These are phyloP conservation scores for Tanytarsus gracilentus DNA, from an alignment of 2,888 invertebrate species.

Conservation along the genomic window DNA sequence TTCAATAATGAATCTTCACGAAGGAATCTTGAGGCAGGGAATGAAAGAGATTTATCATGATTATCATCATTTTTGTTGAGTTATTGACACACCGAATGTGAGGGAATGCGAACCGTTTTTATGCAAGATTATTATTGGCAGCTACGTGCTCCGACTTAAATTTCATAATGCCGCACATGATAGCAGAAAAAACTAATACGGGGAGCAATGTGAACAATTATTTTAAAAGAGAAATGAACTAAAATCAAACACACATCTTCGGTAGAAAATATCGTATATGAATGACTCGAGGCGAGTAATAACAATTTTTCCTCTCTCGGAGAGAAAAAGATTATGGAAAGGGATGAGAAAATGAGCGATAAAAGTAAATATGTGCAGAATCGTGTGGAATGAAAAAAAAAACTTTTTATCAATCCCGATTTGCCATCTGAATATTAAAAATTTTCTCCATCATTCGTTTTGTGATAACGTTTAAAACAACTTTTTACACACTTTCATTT, in stretches of 20 bases:
- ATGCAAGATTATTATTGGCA: constrained; percentile 19
- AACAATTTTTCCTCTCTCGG: constrained; percentile 16
- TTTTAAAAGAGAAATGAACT: neutral
- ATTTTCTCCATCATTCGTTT: constrained; percentile 4
- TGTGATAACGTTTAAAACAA: constrained; percentile 11
- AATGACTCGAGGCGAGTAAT: constrained; percentile 21
- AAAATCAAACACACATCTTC: neutral
- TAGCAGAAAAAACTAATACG: neutral
- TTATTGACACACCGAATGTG: neutral
- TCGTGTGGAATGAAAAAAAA: neutral
- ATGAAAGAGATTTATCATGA: no score
- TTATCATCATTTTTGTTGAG: neutral
- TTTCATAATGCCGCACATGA: constrained; percentile 7
- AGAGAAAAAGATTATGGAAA: neutral
- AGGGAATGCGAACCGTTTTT: neutral
- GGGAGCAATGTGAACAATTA: neutral
- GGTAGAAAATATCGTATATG: constrained; percentile 9
- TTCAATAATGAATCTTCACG: no score
- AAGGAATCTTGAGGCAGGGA: no score
- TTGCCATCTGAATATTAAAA: constrained; percentile 26
- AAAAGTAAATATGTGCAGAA: no score
- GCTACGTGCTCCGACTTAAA: constrained; percentile 10
- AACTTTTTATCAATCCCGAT: constrained; percentile 26
- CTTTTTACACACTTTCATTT: neutral
- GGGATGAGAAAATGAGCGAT: no score